Conservation (phyloP, 2,888 invertebrate genomes). For the Drosophila tripunctata region DNA sequence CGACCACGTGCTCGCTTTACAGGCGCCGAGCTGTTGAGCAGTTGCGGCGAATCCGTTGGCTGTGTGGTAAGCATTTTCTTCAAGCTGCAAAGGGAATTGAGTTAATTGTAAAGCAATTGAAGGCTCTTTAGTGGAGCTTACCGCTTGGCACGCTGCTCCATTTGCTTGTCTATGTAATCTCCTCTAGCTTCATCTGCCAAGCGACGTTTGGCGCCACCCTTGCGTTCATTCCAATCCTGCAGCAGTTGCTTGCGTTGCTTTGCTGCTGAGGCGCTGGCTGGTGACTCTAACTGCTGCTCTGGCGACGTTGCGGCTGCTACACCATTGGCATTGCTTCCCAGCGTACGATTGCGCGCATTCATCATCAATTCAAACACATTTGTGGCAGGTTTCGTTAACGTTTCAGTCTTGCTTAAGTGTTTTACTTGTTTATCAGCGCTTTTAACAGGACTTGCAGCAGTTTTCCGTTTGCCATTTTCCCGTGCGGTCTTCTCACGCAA, state of each 20-base stretch:
- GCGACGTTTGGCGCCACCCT: slow-evolving; percentile 87
- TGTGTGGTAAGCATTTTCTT: too few species aligned
- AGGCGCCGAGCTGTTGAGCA: slow-evolving; percentile 35
- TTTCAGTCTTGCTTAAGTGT: slow-evolving; percentile 40
- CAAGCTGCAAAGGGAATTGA: slow-evolving; percentile 61
- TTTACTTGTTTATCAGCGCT: slow-evolving; percentile 39
- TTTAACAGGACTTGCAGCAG: slow-evolving; percentile 61
- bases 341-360: slow-evolving; percentile 87
- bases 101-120: neutral
- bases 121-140: slow-evolving; percentile 36
- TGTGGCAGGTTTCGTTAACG: slow-evolving; percentile 50
- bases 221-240: slow-evolving; percentile 87
- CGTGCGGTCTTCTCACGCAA: slow-evolving; percentile 70
- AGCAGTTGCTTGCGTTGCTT: slow-evolving; percentile 85
- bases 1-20: slow-evolving; percentile 57
- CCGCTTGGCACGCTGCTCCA: slow-evolving; percentile 87
- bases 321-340: slow-evolving; percentile 88
- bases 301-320: slow-evolving; percentile 83
- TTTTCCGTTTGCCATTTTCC: slow-evolving; percentile 61
- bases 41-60: too few species aligned
- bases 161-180: slow-evolving; percentile 86
- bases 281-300: slow-evolving; percentile 9
- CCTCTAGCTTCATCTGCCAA: slow-evolving; percentile 86
- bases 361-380: slow-evolving; percentile 89
- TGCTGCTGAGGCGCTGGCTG: slow-evolving; percentile 42